A percentile compares a stretch with the other conserved stretches of the same genome.
Evolutionary conservation across 2,888 invertebrate species (phyloP).

Genomic region (Neria commutata): DNA sequence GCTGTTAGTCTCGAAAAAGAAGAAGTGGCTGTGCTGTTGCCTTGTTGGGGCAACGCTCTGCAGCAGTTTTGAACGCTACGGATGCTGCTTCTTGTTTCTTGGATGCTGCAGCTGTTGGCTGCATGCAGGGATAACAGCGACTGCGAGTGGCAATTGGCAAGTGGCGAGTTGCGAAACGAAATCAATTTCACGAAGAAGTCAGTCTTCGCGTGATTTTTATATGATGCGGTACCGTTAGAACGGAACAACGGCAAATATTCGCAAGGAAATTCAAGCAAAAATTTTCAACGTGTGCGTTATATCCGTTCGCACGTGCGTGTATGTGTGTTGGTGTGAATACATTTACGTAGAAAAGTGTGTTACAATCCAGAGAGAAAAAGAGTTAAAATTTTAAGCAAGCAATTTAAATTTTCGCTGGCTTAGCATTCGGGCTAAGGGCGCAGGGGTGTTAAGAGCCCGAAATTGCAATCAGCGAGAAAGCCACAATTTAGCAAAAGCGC

Average conservation of each 20-base stretch:
- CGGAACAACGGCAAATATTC: conserved; percentile 18
- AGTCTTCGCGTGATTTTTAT: conserved; percentile 60
- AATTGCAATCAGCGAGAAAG: no score
- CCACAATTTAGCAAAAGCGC: no score
- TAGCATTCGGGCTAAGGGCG: no score
- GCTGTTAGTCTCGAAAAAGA: no score
- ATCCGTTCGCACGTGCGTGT: not conserved
- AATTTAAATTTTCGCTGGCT: no score
- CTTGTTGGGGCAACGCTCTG: not conserved
- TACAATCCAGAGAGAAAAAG: no score
- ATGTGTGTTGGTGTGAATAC: not conserved
- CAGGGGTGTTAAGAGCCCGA: no score
- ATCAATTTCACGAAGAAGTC: conserved; percentile 35
- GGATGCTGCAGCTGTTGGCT: not conserved
- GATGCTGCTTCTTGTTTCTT: not conserved
- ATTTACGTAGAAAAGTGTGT: no score
- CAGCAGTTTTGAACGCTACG: not conserved
- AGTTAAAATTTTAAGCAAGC: no score
- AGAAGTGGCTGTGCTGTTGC: no score
- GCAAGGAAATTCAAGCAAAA: conserved; percentile 25
- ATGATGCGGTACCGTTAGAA: conserved; percentile 45
- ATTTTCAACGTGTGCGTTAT: conserved; percentile 4
- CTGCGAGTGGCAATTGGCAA: not conserved
- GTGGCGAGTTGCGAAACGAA: conserved; percentile 27
- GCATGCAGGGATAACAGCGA: conserved; percentile 6